Evolutionary conservation across 1,140 invertebrate genomes (phyloP), one percentile per base, ranked within the genome.

Genomic region (Bactericera cockerelli): DNA sequence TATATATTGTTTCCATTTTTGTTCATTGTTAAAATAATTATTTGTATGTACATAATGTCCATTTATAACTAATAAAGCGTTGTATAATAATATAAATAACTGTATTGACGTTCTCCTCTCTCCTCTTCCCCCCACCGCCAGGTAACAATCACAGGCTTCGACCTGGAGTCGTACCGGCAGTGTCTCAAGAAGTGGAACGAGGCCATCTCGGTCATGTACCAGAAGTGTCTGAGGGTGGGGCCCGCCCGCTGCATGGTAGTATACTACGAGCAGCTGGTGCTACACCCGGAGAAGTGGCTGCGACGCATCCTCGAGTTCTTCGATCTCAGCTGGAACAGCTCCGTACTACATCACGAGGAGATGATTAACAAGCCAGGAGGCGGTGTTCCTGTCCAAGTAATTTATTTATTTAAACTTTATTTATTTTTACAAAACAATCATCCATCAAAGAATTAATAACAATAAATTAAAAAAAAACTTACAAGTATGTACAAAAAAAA

Each of bases 131-230:
- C n/a, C n/a, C n/a, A n/a, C n/a, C n/a, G n/a, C n/a, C 70, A 88
- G 84, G 89, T 98, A 56, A 98, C 94, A 54, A 98, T 98, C 68
- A 94, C 93, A 19, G 96, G 96, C 1, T 99, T 98, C 75, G 92
- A 98, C 75, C 74, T 98, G 67, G 82, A 81, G 62, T 90, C 84
- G 68, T 97, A 95, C 73, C 80, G 90, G 58, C 90, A 95, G 72
- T 97, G 93, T 71, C 72, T 99, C 71, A 83, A 80, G 61, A 94
- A 94, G 72, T 98, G 95, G 96, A 98, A 97, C 73, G 81, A 84
- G 66, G 93, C 93, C 21, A 93, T 97, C 67, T 82, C 87, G 67
- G 78, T 84, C 56, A 99, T 99, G 95, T 86, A 95, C 73, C 79
- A 83, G 60, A 92, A 98, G 75, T 99, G 95, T 75, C 79, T 83